phyloP scores from a whole-genome alignment of 1,140 invertebrate species.

The Ceratoteleas bidentatus region DNA sequence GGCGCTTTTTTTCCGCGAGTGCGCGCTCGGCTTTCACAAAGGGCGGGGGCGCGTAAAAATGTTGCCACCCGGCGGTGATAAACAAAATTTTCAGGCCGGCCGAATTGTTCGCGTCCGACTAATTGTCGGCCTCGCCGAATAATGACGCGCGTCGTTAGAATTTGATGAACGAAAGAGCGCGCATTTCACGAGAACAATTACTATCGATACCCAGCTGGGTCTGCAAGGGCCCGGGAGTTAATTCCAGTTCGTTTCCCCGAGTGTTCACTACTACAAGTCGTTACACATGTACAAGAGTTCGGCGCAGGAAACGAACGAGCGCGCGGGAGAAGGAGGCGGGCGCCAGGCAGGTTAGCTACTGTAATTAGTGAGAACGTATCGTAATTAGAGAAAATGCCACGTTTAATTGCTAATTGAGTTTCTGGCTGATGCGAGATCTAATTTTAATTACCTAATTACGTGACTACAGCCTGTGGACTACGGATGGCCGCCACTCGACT shows the following conservation, averaged over 20 bases:
- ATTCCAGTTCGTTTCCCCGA: constrained; percentile 75
- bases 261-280: constrained; percentile 59
- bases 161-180: constrained; percentile 74
- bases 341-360: constrained; percentile 73
- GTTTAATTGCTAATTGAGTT: constrained; percentile 86
- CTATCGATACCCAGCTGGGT: constrained; percentile 76
- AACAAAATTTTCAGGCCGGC: constrained; percentile 10
- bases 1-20: constrained; percentile 7
- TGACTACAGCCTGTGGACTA: constrained; percentile 81
- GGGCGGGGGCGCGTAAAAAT: constrained; percentile 3
- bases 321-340: constrained; percentile 59
- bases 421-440: constrained; percentile 84
- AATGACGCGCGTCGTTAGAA: constrained; percentile 66
- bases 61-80: neutral
- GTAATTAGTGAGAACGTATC: constrained; percentile 84
- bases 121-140: constrained; percentile 49
- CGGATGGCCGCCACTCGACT: constrained; percentile 72
- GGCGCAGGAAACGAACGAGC: constrained; percentile 68
- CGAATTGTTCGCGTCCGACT: constrained; percentile 49
- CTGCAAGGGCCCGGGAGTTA: constrained; percentile 70
- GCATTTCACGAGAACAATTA: constrained; percentile 71
- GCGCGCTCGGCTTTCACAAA: constrained; percentile 17
- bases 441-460: constrained; percentile 86
- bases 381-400: constrained; percentile 85
- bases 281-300: constrained; percentile 65